A percentile compares a stretch with the other conserved stretches of the same genome.
These are phyloP conservation scores for Caerostris extrusa DNA, from an alignment of 1,140 invertebrate genomes.

Conservation along the genomic window DNA sequence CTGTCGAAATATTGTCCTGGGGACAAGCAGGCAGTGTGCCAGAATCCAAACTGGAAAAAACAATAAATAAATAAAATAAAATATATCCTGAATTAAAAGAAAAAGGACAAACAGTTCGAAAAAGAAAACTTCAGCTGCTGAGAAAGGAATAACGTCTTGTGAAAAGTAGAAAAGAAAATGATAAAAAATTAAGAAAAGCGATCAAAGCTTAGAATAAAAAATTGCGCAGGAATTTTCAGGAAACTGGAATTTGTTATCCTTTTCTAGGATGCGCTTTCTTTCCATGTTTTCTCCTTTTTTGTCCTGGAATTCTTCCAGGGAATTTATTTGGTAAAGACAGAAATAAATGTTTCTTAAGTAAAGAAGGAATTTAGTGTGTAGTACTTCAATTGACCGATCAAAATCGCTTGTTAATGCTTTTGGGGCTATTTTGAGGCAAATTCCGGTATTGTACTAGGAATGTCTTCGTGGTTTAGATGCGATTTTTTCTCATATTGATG, in stretches of 20 bases:
- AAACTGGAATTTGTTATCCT: conserved; percentile 42
- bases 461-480: too few species aligned
- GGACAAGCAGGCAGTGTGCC: conserved; percentile 32
- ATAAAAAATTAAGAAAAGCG: neutral
- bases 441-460: too few species aligned
- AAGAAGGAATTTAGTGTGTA: conserved; percentile 8
- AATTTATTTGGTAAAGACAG: conserved; percentile 19
- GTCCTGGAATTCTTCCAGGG: conserved; percentile 26
- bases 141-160: neutral
- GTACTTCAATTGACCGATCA: neutral
- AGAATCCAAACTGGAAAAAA: neutral
- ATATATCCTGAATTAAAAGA: neutral
- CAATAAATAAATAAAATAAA: neutral
- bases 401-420: conserved; percentile 10
- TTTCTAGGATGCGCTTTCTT: conserved; percentile 1
- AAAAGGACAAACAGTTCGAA: neutral
- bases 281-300: neutral
- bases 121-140: neutral
- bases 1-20: neutral
- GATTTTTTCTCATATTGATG: too few species aligned
- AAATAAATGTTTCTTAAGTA: neutral
- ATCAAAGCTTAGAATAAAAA: conserved; percentile 4
- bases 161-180: neutral
- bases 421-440: too few species aligned
- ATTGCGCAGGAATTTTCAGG: neutral